Conservation (phyloP, 2,888 invertebrate species). For the Tenthredo distinguenda region DNA sequence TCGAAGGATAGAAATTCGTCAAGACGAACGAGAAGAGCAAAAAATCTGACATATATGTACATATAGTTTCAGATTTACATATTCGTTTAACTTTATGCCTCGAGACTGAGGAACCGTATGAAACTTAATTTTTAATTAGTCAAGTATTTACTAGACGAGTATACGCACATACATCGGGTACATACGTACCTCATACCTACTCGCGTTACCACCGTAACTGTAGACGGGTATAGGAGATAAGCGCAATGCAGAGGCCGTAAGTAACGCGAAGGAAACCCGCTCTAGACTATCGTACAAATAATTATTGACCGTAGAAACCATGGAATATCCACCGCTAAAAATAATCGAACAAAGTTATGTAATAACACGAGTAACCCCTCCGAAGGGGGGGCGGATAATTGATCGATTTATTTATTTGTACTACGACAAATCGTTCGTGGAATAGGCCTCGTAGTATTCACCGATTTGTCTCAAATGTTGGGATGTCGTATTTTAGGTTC, state of each 20-base stretch:
- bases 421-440: background rate
- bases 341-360: background rate
- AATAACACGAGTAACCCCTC: background rate
- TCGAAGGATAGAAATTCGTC: background rate
- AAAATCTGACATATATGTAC: background rate
- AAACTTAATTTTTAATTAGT: background rate
- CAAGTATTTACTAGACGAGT: background rate
- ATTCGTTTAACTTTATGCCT: background rate
- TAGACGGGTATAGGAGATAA: slow-evolving; percentile 24
- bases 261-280: slow-evolving; percentile 21
- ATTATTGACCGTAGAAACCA: slow-evolving; percentile 18
- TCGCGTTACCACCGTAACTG: slow-evolving; percentile 10
- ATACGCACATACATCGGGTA: background rate
- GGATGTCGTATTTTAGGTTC: background rate
- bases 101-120: background rate
- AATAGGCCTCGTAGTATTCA: background rate
- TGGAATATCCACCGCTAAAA: background rate
- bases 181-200: background rate
- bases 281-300: background rate
- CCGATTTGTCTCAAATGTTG: background rate
- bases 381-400: background rate
- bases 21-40: background rate
- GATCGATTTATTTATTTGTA: too few relatives aligned
- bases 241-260: slow-evolving; percentile 1
- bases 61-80: background rate